Evolutionary conservation across 53 echinoderm and acorn worm genomes (phyloP), one percentile per base, ranked within the genome.

Genomic region (Patiria pectinifera): DNA sequence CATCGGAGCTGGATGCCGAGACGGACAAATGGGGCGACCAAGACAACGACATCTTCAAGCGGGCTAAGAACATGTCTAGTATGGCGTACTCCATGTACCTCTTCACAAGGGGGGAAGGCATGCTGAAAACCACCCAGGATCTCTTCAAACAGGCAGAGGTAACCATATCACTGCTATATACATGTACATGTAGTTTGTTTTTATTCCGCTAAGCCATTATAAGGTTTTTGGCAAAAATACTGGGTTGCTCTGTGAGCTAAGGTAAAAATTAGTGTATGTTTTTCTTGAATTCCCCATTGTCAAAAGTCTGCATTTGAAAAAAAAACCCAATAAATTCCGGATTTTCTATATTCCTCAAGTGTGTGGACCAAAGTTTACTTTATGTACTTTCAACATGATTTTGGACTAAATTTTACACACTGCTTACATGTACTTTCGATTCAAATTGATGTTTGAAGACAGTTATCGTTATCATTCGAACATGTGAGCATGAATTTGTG

Each of bases 141-240:
- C 92, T 98, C 60, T 98, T 98, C 90, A 98, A 95, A 77, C 98
- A 98, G 92, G 98, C 98, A n/a, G 98, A 98, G 93, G 98, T 98
- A 69, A 92, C 8, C 53, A 53, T 8, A 53, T 6, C 53, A 53
- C 79, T 87, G 58, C 45, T 12, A 26, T 24, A 6, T 76, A 6
- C n/a, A n/a, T n/a, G n/a, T n/a, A n/a, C n/a, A n/a, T n/a, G n/a
- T n/a, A n/a, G n/a, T n/a, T n/a, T n/a, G 25, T 19, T 21, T 15
- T 53, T 53, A 53, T 53, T 53, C 2, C 53, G 53, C 53, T 53
- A 2, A 6, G 53, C 53, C 53, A 53, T 53, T 6, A 53, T 8
- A 2, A 53, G 53, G 53, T 69, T 69, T 69, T 69, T 4, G 10
- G 35, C 35, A 35, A 35, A 35, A 35, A 35, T 1, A 35, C 35